Percentiles rank a stretch among this genome's conserved stretches.
These are phyloP conservation scores for Physocephala rufipes DNA, from an alignment of 2,888 invertebrate species.

Conservation along the genomic window DNA sequence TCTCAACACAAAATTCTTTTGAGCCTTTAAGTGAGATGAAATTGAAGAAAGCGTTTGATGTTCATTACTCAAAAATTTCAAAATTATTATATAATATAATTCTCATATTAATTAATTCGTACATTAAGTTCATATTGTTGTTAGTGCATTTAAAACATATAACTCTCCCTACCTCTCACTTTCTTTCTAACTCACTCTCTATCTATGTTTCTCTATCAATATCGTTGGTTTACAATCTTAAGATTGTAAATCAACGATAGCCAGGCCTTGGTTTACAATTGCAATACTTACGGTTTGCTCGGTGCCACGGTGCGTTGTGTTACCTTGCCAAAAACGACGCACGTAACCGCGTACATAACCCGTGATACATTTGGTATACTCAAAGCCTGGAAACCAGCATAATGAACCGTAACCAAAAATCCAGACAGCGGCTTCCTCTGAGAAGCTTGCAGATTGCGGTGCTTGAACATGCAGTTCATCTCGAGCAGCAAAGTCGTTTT, in stretches of 20 bases:
- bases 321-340: slow-evolving; percentile 93
- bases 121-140: too few species aligned
- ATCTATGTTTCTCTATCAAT: too few species aligned
- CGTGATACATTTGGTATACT: slow-evolving; percentile 78
- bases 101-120: too few species aligned
- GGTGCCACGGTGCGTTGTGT: slow-evolving; percentile 82
- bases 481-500: slow-evolving; percentile 52
- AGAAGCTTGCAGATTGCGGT: slow-evolving; percentile 33
- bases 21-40: too few species aligned
- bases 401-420: slow-evolving; percentile 96
- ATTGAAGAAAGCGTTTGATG: too few species aligned
- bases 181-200: too few species aligned
- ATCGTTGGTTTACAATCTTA: too few species aligned
- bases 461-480: slow-evolving; percentile 42
- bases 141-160: too few species aligned
- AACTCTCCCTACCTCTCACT: too few species aligned
- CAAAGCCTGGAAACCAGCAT: slow-evolving; percentile 95
- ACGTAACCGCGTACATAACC: slow-evolving; percentile 82
- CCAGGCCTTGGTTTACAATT: not conserved
- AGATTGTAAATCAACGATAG: not conserved
- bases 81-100: too few species aligned
- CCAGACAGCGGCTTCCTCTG: slow-evolving; percentile 69
- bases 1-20: too few species aligned
- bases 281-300: slow-evolving; percentile 72
- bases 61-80: too few species aligned